Conservation (phyloP, 1,140 invertebrate species). For the Marisa cornuarietis region DNA sequence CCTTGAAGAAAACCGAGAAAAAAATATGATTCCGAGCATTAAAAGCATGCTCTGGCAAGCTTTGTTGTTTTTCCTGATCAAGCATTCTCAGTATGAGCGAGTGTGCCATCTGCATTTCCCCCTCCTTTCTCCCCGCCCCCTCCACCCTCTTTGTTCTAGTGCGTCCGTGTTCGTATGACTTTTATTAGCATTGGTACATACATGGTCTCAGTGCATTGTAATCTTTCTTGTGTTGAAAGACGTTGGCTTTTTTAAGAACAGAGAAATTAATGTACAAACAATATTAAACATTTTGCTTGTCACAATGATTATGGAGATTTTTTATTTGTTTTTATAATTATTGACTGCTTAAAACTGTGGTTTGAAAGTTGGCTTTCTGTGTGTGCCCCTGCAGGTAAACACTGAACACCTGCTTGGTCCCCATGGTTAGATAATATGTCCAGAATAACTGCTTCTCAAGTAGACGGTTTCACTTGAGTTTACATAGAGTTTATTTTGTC, state of each 20-base stretch:
- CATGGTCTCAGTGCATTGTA: neutral
- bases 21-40: slow-evolving; percentile 8
- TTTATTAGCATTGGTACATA: slow-evolving; percentile 16
- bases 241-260: slow-evolving; percentile 17
- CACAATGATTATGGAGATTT: neutral
- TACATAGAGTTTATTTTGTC: too few species aligned
- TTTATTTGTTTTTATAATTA: neutral
- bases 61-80: slow-evolving; percentile 3
- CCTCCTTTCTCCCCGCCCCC: neutral
- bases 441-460: too few species aligned
- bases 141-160: slow-evolving; percentile 3
- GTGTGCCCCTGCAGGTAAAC: too few species aligned
- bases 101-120: slow-evolving; percentile 3
- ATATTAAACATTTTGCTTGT: slow-evolving; percentile 7
- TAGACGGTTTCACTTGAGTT: too few species aligned
- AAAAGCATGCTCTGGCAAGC: neutral
- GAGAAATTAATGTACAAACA: slow-evolving; percentile 15
- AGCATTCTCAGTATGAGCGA: neutral
- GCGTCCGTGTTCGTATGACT: neutral
- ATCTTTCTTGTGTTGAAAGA: slow-evolving; percentile 20
- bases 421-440: too few species aligned
- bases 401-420: too few species aligned
- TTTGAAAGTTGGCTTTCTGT: too few species aligned
- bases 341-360: neutral
- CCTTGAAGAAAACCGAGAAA: neutral